Percentiles rank a stretch among this genome's conserved stretches.
Evolutionary conservation across 2,888 invertebrate genomes (phyloP).

Genomic region (Diarsia rubi): DNA sequence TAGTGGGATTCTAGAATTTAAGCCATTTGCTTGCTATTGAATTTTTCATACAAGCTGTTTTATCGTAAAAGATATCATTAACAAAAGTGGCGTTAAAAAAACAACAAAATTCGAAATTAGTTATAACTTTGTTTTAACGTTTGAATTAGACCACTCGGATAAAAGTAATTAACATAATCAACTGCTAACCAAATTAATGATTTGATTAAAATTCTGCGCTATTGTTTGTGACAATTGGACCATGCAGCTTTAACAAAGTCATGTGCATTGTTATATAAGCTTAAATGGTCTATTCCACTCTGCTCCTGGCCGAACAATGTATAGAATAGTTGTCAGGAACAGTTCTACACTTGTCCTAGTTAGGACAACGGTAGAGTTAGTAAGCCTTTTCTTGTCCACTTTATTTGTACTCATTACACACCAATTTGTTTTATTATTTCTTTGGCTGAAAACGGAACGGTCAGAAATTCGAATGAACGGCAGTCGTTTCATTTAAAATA

Average conservation of each 20-base stretch:
- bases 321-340: no score
- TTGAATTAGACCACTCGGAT: conserved; percentile 6
- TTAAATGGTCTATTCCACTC: neutral
- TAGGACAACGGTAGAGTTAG: neutral
- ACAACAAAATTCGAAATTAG: no score
- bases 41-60: neutral
- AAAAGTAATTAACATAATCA: conserved; percentile 32
- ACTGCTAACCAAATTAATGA: conserved; percentile 20
- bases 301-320: neutral
- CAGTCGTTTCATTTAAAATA: no score
- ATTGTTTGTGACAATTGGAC: conserved; percentile 31
- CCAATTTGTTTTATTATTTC: neutral
- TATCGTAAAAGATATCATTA: neutral
- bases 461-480: no score
- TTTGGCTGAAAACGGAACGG: neutral
- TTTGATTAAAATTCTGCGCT: conserved; percentile 43
- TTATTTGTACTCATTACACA: neutral
- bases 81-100: neutral
- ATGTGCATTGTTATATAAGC: conserved; percentile 28
- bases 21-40: neutral
- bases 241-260: conserved; percentile 19
- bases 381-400: neutral
- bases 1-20: no score
- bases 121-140: no score
- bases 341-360: no score